Evolutionary conservation across 2,888 invertebrate species (phyloP), one percentile per base, ranked within the genome.

Genomic region (Lissocephala sabroskyi): DNA sequence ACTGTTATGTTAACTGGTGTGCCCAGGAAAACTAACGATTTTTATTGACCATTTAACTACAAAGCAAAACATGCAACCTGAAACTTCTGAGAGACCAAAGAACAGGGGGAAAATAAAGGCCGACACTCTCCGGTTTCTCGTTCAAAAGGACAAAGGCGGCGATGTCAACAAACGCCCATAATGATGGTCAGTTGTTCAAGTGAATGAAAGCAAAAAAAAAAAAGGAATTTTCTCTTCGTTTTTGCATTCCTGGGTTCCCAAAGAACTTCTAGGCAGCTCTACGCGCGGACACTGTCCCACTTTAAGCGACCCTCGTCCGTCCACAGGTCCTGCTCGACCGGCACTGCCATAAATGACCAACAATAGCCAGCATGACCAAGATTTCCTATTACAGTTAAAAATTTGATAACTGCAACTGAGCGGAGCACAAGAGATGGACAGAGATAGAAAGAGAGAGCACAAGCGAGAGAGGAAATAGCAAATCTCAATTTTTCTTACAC

Each of bases 351-450:
- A n/a, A 6, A 1, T 43, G n/a, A 41, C 23, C 29, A 39, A 52
- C 23, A 62, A 75, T 49, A 42, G 56, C 56, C 37, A 55, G 56
- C 65, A 76, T 67, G 73, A 68, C 65, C 58, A 76, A 76, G 74
- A 76, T 76, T 73, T 76, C 57, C 70, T 73, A 65, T 73, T 76
- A 62, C 60, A 73, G 73, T 71, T 76, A 71, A 67, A 67, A 75
- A 71, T 75, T 70, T 70, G 61, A 70, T 64, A 61, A 57, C 49
- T 58, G 51, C 56, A 67, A 74, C 67, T 35, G 35, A 10, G 10
- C 30, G 13, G 30, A 32, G 30, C 30, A 32, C 30, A 32, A 32
- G 13, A 32, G 11, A 32, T 13, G 4, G 7, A 13, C 30, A 2
- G 7, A 32, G 30, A 6, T 13, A 32, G 11, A 13, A 32, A n/a